Conservation (phyloP, 2,888 invertebrate genomes). For the Seladonia tumulorum region DNA sequence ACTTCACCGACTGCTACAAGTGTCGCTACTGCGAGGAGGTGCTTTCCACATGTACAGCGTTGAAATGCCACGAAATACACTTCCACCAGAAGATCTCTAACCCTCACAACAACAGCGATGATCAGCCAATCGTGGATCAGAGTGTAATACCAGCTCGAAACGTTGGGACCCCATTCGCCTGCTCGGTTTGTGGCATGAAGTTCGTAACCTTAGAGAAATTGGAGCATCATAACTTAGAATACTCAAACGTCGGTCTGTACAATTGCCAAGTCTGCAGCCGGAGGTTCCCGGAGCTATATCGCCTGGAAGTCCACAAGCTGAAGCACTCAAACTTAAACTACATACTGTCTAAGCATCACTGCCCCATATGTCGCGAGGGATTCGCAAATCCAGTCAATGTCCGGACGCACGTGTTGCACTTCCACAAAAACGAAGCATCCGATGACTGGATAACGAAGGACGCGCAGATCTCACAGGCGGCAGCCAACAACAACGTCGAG, state of each 20-base stretch:
- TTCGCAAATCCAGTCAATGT: slow-evolving; percentile 23
- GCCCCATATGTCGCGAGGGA: slow-evolving; percentile 59
- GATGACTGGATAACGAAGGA: background rate
- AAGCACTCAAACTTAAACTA: slow-evolving; percentile 42
- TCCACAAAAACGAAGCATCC: slow-evolving; percentile 20
- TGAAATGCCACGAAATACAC: slow-evolving; percentile 69
- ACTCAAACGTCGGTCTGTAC: slow-evolving; percentile 39
- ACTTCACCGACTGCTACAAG: slow-evolving; percentile 12
- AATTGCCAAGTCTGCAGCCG: slow-evolving; percentile 46
- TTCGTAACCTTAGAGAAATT: slow-evolving; percentile 18
- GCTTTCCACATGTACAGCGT: slow-evolving; percentile 36
- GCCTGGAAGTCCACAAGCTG: slow-evolving; percentile 46
- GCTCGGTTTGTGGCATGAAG: slow-evolving; percentile 31
- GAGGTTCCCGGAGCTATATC: slow-evolving; percentile 33
- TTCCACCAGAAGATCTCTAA: slow-evolving; percentile 43
- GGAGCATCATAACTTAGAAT: slow-evolving; percentile 43
- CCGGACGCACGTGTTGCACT: slow-evolving; percentile 42
- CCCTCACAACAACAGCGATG: background rate
- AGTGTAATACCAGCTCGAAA: background rate
- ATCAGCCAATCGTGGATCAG: background rate
- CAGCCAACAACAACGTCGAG: background rate
- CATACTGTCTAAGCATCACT: slow-evolving; percentile 23
- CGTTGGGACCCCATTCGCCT: background rate
- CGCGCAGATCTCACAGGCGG: background rate
- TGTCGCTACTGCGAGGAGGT: slow-evolving; percentile 65